A percentile compares a stretch with the other conserved stretches of the same genome.
phyloP scores from a whole-genome alignment of 2,888 invertebrate genomes.

The Sepioteuthis lessoniana region DNA sequence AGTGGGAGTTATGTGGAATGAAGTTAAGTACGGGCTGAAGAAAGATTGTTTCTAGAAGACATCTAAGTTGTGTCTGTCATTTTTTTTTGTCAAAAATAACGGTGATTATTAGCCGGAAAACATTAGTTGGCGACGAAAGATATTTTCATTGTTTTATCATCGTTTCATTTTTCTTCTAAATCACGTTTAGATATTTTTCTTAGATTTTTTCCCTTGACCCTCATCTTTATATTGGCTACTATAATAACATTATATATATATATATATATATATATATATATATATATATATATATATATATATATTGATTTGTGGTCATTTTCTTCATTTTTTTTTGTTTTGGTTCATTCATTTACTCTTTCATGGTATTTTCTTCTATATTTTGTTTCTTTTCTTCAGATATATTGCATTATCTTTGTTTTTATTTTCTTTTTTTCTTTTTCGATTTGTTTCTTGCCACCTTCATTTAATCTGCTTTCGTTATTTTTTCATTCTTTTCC shows the following conservation, averaged over 20 bases:
- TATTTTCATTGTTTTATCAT: constrained; percentile 21
- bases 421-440: no score
- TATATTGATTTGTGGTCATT: no score
- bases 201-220: neutral
- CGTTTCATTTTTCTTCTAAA: neutral
- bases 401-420: no score
- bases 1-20: neutral
- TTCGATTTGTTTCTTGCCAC: no score
- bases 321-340: no score
- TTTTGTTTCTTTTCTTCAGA: no score
- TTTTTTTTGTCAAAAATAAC: neutral
- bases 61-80: neutral
- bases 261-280: no score
- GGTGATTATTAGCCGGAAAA: neutral
- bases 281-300: no score
- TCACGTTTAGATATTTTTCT: neutral
- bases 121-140: neutral
- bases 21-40: neutral
- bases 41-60: neutral
- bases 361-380: no score
- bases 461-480: no score
- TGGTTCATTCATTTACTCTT: no score
- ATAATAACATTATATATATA: neutral
- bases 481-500: no score
- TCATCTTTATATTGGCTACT: neutral